Evolutionary conservation across 2,797 vertebrate species (phyloP), one percentile per base, ranked within the genome.

Genomic region (Thamnophis elegans): DNA sequence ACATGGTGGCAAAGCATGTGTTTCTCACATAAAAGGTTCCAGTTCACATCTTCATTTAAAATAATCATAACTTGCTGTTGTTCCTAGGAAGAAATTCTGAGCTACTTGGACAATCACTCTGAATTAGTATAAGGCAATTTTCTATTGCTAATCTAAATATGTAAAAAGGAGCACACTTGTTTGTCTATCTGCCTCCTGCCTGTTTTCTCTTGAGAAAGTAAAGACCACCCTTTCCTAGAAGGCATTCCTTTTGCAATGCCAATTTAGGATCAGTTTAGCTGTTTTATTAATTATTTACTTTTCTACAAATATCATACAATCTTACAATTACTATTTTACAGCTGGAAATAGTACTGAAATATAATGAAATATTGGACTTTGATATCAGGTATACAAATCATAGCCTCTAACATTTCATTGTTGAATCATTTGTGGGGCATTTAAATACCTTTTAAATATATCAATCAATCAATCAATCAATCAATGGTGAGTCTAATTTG

Each of bases 261-360:
- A 82, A 22, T 82, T 82, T 47, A 47, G 20, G 20, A 82, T 25
- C 36, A 47, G 9, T 82, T 82, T 82, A 82, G 36, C 36, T 82
- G 73, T 25, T 82, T 28, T 62, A 62, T 62, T 62, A 62, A 62
- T 62, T 28, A 62, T 62, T 62, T 62, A 28, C n/a, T 68, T 32
- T 68, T 68, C 62, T 99, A 98, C 26, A 62, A 62, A 62, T 62
- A 62, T 11, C 14, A 73, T 73, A 32, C 2, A 36, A 73, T 36
- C 65, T 73, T 73, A 47, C 36, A 82, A 1, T 78, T 47, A 47
- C 20, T 82, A 47, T 42, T 78, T 78, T 42, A 22, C 32, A 42
- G 18, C 32, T 42, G 9, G 9, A 78, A 78, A 42, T 25, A 78
- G 36, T 25, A 47, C 36, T 47, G 36, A 82, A 82, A 42, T 82